Evolutionary conservation across 1,140 invertebrate species (phyloP), one percentile per base, ranked within the genome.

Genomic region (Nebria ingens): DNA sequence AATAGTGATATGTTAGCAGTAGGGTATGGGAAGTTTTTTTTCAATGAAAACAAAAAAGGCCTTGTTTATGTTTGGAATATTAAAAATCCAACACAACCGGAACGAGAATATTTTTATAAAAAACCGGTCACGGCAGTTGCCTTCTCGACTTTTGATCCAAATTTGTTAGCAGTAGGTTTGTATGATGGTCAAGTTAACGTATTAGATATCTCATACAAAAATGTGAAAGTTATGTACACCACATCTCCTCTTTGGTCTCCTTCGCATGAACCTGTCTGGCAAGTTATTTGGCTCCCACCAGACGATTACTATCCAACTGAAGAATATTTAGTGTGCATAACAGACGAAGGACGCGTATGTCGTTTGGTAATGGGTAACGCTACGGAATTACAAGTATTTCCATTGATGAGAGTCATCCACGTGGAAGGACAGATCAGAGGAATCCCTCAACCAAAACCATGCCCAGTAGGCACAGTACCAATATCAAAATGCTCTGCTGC

Each of bases 11-110:
- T 89, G 1, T 59, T 87, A 13, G 86, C 85, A 0, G 82, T 84
- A 1, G 83, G 76, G n/a, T 85, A 88, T 58, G 85, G 82, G 1
- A 77, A 82, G 56, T 82, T 75, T 57, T 73, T 73, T 49, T 79
- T 73, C 61, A 67, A 70, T 2, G 75, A 79, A 25, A 59, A 58
- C 2, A 68, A 58, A 9, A 68, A 71, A 50, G 88, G 89, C 1
- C 61, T 85, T n/a, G 73, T 93, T 1, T 78, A 85, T 49, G 74
- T 92, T 58, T 94, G 87, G 86, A 84, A 79, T 58, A 82, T 91
- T 0, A 94, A 94, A 73, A 93, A 93, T 71, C 90, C 91, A 0
- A 80, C 81, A 9, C 83, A 85, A 62, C 90, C 90, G 0, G 91
- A 91, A 66, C 76, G 82, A 59, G 63, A 77, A 0, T 91, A 83